Conservation (phyloP, 1,140 invertebrate species). For the Brachionus rubens region DNA sequence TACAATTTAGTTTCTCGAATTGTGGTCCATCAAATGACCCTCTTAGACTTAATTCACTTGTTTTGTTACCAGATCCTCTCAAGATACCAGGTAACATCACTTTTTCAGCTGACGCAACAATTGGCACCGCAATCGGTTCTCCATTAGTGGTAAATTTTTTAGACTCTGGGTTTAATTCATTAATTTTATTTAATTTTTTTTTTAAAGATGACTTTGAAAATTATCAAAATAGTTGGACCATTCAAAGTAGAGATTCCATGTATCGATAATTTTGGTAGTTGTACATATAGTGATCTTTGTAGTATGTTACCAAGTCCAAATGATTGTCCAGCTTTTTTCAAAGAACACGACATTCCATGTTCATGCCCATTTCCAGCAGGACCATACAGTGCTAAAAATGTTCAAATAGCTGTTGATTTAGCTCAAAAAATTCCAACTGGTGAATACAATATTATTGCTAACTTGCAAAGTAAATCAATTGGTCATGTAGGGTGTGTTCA, state of each 20-base stretch:
- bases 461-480: constrained; percentile 30
- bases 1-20: constrained; percentile 14
- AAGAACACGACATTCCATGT: constrained; percentile 28
- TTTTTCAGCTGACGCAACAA: not conserved
- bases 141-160: constrained; percentile 9
- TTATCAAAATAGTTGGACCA: constrained; percentile 38
- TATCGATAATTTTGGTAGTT: constrained; percentile 41
- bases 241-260: constrained; percentile 46
- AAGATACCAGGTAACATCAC: constrained; percentile 21
- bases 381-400: not conserved
- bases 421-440: constrained; percentile 18
- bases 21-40: constrained; percentile 26
- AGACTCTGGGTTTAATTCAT: not conserved
- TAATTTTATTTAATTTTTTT: not conserved
- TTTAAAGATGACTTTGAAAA: constrained; percentile 6
- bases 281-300: constrained; percentile 43
- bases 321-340: constrained; percentile 38
- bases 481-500: constrained; percentile 42
- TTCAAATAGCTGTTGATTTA: not conserved
- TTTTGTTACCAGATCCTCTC: constrained; percentile 23
- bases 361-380: constrained; percentile 34
- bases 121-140: not conserved
- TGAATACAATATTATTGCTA: constrained; percentile 24
- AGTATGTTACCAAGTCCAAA: not conserved
- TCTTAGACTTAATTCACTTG: not conserved